Base-by-base conservation (phyloP, 1,140 invertebrate genomes). In the Tyrophagus putrescentiae region DNA sequence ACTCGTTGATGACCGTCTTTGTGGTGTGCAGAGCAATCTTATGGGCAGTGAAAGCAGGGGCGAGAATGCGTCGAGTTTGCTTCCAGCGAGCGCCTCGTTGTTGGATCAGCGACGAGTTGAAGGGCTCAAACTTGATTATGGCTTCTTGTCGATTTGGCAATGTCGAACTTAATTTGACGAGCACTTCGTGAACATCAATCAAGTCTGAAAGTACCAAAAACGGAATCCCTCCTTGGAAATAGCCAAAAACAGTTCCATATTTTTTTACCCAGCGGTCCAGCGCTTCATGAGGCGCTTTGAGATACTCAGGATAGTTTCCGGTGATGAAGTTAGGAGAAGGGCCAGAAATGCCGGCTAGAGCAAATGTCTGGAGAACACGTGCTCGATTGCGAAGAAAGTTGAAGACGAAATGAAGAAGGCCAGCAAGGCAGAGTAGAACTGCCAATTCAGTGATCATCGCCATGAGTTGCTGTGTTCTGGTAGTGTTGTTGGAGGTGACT, bases 191-290 rank as follows among this genome's bases (percentile, higher is more conserved):
- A 39, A 39, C 36, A 39, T 39, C 36, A 21, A 39, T 21, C 13
- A 39, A n/a, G n/a, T 39, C 36, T 13, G 36, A 39, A 13, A 39
- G 36, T 13, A 39, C 36, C 36, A 39, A 39, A 39, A 39, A 39
- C n/a, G 36, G 36, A 39, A 13, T 13, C n/a, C 36, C 36, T 13
- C 36, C 36, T 39, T 39, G 36, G n/a, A 39, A 39, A n/a, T 39
- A 39, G n/a, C 36, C 36, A 39, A 39, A 39, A 39, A 39, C 36
- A n/a, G 36, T 39, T 39, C 36, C 36, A 39, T 39, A 39, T n/a
- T 39, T 39, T 13, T n/a, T 13, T 13, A 39, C 36, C 36, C 36
- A 39, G n/a, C 13, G 13, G 36, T 39, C n/a, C 13, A 39, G 36
- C n/a, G 36, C n/a, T 39, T 39, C 36, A 39, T 39, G 36, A 13